Percentiles rank a stretch among this genome's conserved stretches.
phyloP scores from a whole-genome alignment of 2,888 invertebrate genomes.

The Oscheius sp. region DNA sequence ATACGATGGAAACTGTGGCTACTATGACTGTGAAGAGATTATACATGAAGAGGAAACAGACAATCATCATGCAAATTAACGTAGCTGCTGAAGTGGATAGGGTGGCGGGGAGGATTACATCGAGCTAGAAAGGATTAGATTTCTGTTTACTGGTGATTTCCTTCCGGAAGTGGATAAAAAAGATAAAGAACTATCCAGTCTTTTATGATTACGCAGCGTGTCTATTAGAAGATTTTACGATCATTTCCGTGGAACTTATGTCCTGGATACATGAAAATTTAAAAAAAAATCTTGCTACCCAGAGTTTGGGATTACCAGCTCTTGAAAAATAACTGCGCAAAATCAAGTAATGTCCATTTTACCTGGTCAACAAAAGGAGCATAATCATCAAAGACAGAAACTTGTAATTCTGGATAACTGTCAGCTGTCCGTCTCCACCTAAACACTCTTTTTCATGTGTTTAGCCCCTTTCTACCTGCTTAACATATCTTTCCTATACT shows the following conservation, averaged over 20 bases:
- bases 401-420: conserved; percentile 59
- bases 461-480: conserved; percentile 29
- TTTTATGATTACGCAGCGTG: neutral
- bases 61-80: conserved; percentile 65
- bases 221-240: neutral
- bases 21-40: conserved; percentile 69
- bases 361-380: conserved; percentile 69
- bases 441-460: neutral
- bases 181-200: neutral
- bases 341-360: too few relatives aligned
- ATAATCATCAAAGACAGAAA: conserved; percentile 66
- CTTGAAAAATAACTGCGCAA: too few relatives aligned
- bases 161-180: neutral
- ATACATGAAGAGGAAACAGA: conserved; percentile 70
- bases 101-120: conserved; percentile 60
- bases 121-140: conserved; percentile 37
- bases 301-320: too few relatives aligned
- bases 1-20: conserved; percentile 66
- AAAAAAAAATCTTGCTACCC: too few relatives aligned
- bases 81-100: conserved; percentile 59
- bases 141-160: neutral
- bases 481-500: conserved; percentile 47
- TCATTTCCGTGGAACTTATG: neutral
- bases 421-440: conserved; percentile 66
- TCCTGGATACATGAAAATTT: too few relatives aligned